These are phyloP conservation scores for Cephonodes hylas DNA, from an alignment of 2,888 invertebrate genomes.

Conservation along the genomic window DNA sequence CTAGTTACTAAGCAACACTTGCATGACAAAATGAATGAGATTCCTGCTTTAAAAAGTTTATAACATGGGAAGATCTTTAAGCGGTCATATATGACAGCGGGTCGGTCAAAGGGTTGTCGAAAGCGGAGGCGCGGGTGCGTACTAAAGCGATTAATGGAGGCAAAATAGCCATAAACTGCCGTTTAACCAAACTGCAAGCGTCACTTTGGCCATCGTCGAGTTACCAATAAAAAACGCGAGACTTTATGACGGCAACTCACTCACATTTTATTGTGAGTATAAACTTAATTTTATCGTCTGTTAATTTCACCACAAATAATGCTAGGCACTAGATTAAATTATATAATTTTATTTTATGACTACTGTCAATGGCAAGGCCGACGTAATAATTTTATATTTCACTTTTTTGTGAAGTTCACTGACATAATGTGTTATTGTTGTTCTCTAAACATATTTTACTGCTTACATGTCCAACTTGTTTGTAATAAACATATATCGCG, in stretches of 20 bases:
- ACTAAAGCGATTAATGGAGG: constrained; percentile 81
- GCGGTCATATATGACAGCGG: not conserved
- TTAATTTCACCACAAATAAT: constrained; percentile 81
- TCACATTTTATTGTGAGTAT: constrained; percentile 82
- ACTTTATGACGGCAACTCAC: constrained; percentile 81
- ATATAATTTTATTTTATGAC: constrained; percentile 67
- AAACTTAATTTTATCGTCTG: constrained; percentile 82
- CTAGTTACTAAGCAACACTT: too few species aligned
- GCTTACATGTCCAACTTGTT: not conserved
- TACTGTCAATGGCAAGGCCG: constrained; percentile 67
- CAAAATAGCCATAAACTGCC: constrained; percentile 80
- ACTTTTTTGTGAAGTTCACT: constrained; percentile 42
- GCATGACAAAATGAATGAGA: too few species aligned
- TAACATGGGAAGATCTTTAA: not conserved
- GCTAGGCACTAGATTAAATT: constrained; percentile 74
- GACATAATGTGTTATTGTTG: constrained; percentile 27
- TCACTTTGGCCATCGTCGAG: constrained; percentile 73
- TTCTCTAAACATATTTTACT: constrained; percentile 3
- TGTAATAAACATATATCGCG: not conserved
- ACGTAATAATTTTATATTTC: constrained; percentile 18
- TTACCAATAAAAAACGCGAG: constrained; percentile 81
- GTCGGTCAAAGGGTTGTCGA: constrained; percentile 58
- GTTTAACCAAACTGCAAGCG: constrained; percentile 81
- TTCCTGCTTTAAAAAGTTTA: too few species aligned
- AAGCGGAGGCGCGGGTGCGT: constrained; percentile 70